Conservation (phyloP, 2,888 invertebrate species). For the Griposia aprilina region DNA sequence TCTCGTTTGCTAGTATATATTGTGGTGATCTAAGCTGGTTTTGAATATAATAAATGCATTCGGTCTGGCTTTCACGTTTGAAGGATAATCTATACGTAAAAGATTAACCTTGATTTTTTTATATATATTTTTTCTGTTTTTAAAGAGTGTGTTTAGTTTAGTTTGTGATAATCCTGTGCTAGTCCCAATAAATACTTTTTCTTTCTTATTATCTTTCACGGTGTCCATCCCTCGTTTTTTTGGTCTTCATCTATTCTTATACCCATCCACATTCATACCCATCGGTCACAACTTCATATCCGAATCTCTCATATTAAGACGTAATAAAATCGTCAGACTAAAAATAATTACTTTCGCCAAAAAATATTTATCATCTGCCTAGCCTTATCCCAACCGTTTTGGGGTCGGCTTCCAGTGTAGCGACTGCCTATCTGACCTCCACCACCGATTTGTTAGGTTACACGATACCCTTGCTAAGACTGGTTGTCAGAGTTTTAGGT, state of each 20-base stretch:
- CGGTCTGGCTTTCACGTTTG: neutral
- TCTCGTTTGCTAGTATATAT: constrained; percentile 15
- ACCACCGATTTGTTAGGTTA: no score
- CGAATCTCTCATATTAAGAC: neutral
- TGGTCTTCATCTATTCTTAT: neutral
- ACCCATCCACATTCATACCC: no score
- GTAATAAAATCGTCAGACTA: neutral
- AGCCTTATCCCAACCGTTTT: neutral
- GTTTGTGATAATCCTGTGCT: no score
- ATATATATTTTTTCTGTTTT: no score
- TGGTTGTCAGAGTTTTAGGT: neutral
- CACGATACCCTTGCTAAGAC: no score
- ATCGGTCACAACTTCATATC: neutral
- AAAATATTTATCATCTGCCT: neutral
- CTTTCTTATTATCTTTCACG: no score
- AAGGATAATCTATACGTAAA: neutral
- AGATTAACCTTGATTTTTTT: neutral
- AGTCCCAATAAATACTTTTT: no score
- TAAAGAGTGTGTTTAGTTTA: no score
- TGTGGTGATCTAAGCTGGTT: neutral
- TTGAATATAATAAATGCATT: neutral
- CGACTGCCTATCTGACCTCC: no score
- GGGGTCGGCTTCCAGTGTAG: neutral
- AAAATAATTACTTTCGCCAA: neutral
- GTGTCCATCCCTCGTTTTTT: neutral